Conservation (phyloP, 2,888 invertebrate species). For the Tupiocoris notatus region DNA sequence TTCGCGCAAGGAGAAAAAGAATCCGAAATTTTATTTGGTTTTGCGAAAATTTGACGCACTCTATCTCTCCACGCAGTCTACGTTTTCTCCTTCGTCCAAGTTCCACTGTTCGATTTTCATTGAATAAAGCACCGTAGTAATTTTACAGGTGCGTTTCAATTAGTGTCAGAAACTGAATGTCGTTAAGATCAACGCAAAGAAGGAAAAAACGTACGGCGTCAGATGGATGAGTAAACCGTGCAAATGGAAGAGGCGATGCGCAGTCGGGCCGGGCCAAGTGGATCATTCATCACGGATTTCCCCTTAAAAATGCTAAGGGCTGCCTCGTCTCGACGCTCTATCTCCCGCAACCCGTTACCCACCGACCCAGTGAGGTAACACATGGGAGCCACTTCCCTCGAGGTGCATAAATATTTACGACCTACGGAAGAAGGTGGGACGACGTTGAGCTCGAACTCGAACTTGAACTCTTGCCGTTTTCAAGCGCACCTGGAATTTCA, state of each 20-base stretch:
- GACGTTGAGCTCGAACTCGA: not conserved
- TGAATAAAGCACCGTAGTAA: too few relatives aligned
- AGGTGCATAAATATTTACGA: not conserved
- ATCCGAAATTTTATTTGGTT: too few relatives aligned
- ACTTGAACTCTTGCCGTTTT: not conserved
- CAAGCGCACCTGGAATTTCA: not conserved
- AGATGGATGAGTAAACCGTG: not conserved
- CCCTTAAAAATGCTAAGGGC: not conserved
- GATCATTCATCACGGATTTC: not conserved
- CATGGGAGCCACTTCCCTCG: not conserved
- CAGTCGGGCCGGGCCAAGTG: not conserved
- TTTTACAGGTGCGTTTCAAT: too few relatives aligned
- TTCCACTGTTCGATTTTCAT: too few relatives aligned
- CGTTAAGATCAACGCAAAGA: too few relatives aligned
- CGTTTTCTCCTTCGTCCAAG: too few relatives aligned
- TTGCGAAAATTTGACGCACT: too few relatives aligned
- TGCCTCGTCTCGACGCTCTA: not conserved
- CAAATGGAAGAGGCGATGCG: not conserved
- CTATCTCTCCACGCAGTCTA: too few relatives aligned
- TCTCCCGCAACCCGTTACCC: not conserved
- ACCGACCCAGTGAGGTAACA: not conserved
- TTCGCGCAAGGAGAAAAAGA: too few relatives aligned
- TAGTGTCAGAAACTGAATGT: too few relatives aligned
- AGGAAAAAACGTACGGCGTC: not conserved
- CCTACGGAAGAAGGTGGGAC: not conserved